A percentile compares a stretch with the other conserved stretches of the same genome.
Conservation (phyloP, 53 echinoderm and acorn worm genomes). For the Apostichopus leukothele region DNA sequence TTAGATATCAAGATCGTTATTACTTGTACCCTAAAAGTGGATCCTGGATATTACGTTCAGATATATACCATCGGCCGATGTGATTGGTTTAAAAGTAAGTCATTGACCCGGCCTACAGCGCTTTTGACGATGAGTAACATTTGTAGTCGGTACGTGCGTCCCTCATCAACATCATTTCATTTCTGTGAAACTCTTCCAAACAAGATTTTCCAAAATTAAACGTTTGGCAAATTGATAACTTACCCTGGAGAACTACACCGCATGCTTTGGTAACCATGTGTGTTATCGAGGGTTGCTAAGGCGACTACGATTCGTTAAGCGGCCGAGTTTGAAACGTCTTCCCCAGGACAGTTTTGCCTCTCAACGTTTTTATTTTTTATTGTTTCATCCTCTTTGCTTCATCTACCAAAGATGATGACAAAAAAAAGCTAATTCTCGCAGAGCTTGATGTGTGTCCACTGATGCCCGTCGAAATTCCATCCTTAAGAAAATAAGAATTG, state of each 20-base stretch:
- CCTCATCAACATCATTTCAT: constrained; percentile 4
- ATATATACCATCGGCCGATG: neutral
- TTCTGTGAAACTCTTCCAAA: constrained; percentile 12
- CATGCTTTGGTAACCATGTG: neutral
- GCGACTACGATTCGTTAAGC: neutral
- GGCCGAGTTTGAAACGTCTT: neutral
- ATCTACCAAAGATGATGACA: no score
- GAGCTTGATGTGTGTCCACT: no score
- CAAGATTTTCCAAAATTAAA: constrained; percentile 30
- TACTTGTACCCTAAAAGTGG: no score
- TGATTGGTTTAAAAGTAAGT: neutral
- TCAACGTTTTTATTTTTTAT: neutral
- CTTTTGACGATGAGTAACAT: constrained; percentile 15
- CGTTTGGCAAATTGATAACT: constrained; percentile 30
- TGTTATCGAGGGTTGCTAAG: neutral
- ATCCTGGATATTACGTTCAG: neutral
- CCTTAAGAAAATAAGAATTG: no score
- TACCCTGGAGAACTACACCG: constrained; percentile 36
- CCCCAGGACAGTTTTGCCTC: neutral
- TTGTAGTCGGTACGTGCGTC: neutral
- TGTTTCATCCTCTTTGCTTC: no score
- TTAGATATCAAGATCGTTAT: no score
- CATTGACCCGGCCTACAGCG: constrained; percentile 10
- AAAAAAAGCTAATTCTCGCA: no score
- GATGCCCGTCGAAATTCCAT: no score